These are phyloP conservation scores for Scophthalmus maximus DNA, from an alignment of 2,113 vertebrate genomes.

Conservation along the genomic window DNA sequence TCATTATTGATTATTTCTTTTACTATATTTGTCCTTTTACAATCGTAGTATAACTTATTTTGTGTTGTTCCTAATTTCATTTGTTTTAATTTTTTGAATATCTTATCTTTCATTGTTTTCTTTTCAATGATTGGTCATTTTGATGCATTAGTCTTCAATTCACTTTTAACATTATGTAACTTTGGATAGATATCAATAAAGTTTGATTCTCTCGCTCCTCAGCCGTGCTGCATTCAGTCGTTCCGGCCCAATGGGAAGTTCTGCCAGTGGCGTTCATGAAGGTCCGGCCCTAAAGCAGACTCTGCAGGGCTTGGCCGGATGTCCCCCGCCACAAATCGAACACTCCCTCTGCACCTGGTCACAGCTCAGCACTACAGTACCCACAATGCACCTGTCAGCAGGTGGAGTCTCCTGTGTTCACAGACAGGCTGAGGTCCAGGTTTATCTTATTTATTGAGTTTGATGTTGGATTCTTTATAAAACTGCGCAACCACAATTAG, in stretches of 20 bases:
- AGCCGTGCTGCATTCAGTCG: constrained; percentile 57
- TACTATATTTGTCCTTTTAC: too few species aligned
- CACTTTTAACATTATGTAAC: too few species aligned
- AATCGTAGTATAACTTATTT: too few species aligned
- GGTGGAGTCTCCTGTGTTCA: not conserved
- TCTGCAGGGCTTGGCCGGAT: constrained; percentile 78
- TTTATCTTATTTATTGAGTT: constrained; percentile 26
- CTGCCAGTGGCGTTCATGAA: constrained; percentile 79
- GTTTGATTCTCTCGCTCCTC: not conserved
- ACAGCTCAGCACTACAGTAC: constrained; percentile 32
- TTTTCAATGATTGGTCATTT: too few species aligned
- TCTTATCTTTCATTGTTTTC: too few species aligned
- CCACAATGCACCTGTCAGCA: constrained; percentile 35
- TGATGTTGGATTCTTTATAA: too few species aligned
- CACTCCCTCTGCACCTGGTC: constrained; percentile 48
- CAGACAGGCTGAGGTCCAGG: too few species aligned
- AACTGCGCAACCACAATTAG: constrained; percentile 13
- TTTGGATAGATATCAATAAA: too few species aligned
- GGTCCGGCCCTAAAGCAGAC: constrained; percentile 79
- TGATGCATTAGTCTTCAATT: too few species aligned
- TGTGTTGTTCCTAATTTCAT: too few species aligned
- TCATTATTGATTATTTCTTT: too few species aligned
- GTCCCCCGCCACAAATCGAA: constrained; percentile 61
- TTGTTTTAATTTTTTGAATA: too few species aligned
- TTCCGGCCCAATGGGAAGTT: constrained; percentile 60